Evolutionary conservation across 2,113 vertebrate species (phyloP).

Genomic region (Cavia porcellus): DNA sequence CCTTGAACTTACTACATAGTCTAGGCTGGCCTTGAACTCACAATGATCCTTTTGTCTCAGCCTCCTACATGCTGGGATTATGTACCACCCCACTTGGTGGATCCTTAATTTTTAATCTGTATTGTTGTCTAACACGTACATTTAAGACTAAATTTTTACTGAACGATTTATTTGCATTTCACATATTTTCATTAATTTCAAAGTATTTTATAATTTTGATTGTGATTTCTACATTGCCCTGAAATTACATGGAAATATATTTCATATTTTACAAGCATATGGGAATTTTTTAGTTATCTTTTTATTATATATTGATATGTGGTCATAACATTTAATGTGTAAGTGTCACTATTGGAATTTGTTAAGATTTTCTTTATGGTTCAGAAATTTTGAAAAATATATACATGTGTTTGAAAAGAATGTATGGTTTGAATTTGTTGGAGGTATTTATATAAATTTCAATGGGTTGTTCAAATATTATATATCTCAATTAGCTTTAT

Average conservation of each 20-base stretch:
- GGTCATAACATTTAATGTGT: neutral
- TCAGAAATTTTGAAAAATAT: neutral
- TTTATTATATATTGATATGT: neutral
- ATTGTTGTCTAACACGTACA: neutral
- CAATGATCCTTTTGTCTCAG: no score
- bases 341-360: neutral
- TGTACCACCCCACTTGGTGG: no score
- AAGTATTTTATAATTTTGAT: neutral
- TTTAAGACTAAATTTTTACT: neutral
- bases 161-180: neutral
- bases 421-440: neutral
- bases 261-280: neutral
- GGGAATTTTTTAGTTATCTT: neutral
- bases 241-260: neutral
- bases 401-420: neutral
- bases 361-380: neutral
- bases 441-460: neutral
- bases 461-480: neutral
- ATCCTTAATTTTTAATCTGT: no score
- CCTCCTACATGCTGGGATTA: no score
- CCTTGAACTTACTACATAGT: no score
- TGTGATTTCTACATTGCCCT: neutral
- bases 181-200: neutral
- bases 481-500: neutral
- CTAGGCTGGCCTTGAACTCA: no score